phyloP scores from a whole-genome alignment of 2,113 vertebrate species.

The Brachyhypopomus occidentalis region DNA sequence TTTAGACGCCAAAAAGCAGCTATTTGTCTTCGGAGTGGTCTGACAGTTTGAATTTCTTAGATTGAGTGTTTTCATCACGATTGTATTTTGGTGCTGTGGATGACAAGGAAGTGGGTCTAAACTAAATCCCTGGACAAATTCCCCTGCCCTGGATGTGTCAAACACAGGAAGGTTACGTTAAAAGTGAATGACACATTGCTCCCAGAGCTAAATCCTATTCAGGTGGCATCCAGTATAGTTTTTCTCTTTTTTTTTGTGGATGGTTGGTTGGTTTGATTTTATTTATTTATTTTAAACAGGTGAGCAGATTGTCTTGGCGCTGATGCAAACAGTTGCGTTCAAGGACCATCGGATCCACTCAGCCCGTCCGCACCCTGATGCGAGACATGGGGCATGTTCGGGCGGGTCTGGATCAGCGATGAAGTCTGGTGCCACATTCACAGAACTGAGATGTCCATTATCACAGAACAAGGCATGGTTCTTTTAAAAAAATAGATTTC shows the following conservation, averaged over 20 bases:
- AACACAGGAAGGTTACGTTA: neutral
- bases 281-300: too few species aligned
- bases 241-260: too few species aligned
- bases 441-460: neutral
- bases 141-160: constrained; percentile 7
- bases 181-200: neutral
- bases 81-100: neutral
- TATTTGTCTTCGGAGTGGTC: neutral
- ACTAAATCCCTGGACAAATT: neutral
- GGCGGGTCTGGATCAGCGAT: neutral
- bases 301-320: neutral
- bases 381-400: neutral
- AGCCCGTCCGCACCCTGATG: too few species aligned
- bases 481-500: neutral
- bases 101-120: neutral
- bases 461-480: neutral
- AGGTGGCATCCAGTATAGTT: neutral
- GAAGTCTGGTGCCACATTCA: neutral
- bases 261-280: too few species aligned
- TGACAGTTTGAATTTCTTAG: neutral
- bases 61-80: neutral
- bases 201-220: neutral
- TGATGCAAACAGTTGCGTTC: neutral
- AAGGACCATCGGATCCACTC: neutral
- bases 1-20: neutral